Conservation (phyloP, 2,888 invertebrate species). For the Cephus rjabovi region DNA sequence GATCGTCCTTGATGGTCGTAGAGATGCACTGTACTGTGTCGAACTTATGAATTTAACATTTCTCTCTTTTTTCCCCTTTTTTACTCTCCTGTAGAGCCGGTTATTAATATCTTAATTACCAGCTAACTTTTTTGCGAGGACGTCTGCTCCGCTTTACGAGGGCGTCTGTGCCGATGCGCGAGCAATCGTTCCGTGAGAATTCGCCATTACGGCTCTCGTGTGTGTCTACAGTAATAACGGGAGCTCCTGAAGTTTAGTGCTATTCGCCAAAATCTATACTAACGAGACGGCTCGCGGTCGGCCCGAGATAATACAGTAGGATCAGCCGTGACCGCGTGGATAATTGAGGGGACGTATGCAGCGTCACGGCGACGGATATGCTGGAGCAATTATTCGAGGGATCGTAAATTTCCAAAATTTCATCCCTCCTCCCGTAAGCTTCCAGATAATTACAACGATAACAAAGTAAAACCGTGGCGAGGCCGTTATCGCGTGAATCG, state of each 20-base stretch:
- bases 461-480: background rate
- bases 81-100: constrained; percentile 16
- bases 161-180: background rate
- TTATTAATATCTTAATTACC: constrained; percentile 44
- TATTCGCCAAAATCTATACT: background rate
- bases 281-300: background rate
- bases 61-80: too few species aligned
- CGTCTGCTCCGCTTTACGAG: constrained; percentile 26
- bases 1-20: background rate
- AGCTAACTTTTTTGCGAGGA: constrained; percentile 34
- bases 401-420: constrained; percentile 14
- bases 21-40: background rate
- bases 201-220: background rate
- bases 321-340: constrained; percentile 6
- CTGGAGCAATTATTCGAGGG: constrained; percentile 18
- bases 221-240: background rate
- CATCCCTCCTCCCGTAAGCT: background rate
- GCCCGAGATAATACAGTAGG: constrained; percentile 8
- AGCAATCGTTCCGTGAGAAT: background rate
- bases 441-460: background rate
- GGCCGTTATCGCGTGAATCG: background rate
- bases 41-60: background rate
- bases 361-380: constrained; percentile 13
- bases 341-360: constrained; percentile 21
- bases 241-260: background rate